A percentile compares a stretch with the other conserved stretches of the same genome.
Evolutionary conservation across 2,797 vertebrate species (phyloP).

Genomic region (Corythornis leucogaster): DNA sequence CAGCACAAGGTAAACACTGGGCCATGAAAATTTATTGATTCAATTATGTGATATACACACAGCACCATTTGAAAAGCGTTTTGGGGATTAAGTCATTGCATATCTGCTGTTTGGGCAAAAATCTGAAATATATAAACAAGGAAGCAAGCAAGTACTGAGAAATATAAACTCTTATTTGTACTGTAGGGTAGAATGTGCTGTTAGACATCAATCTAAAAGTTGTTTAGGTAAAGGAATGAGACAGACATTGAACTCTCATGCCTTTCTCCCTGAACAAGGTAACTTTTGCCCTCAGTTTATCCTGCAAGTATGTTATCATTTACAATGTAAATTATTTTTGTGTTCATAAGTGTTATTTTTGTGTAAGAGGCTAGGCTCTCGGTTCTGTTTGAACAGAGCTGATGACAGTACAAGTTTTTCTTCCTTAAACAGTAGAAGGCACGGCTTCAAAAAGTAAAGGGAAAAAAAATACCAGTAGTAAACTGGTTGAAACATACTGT

Average conservation of each 20-base stretch:
- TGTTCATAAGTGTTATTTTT: neutral
- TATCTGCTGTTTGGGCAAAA: constrained; percentile 47
- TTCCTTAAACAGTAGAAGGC: neutral
- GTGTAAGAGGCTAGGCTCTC: neutral
- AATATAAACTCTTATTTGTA: constrained; percentile 45
- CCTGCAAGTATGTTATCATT: neutral
- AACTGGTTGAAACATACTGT: neutral
- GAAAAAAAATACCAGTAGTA: neutral
- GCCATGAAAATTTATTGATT: constrained; percentile 56
- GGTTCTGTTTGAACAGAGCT: neutral
- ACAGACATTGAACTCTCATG: neutral
- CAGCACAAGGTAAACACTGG: constrained; percentile 56
- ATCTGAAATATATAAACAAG: constrained; percentile 47
- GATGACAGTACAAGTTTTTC: neutral
- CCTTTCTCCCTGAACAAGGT: constrained; percentile 3
- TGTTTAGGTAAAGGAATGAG: constrained; percentile 9
- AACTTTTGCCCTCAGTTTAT: neutral
- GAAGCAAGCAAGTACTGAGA: constrained; percentile 13
- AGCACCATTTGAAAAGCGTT: constrained; percentile 40
- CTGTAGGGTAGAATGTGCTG: constrained; percentile 15
- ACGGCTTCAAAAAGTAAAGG: neutral
- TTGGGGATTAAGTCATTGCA: constrained; percentile 27
- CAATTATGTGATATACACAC: constrained; percentile 29
- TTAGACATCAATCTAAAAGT: constrained; percentile 7
- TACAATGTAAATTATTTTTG: constrained; percentile 9